phyloP scores from a whole-genome alignment of 2,113 vertebrate genomes.

The Numida meleagris region DNA sequence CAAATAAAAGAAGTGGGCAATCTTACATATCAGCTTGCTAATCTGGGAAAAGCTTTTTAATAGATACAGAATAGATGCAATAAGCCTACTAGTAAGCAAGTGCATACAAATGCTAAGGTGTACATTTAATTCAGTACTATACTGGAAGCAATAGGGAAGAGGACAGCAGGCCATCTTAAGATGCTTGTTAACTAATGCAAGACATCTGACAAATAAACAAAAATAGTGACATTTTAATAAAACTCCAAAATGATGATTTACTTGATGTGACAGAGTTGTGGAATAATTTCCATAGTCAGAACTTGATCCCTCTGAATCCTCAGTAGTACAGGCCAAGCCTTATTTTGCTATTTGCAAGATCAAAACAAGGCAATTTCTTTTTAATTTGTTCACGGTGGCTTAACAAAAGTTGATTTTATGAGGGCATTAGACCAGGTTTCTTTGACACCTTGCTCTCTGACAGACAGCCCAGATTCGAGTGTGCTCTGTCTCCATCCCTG shows the following conservation, averaged over 20 bases:
- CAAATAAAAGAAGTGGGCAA: neutral
- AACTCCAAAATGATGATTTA: neutral
- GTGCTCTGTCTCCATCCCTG: neutral
- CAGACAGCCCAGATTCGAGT: fast-evolving
- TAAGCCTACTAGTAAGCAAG: neutral
- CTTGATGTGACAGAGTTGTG: neutral
- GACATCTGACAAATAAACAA: neutral
- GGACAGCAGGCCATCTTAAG: neutral
- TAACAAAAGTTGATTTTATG: neutral
- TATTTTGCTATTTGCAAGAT: neutral
- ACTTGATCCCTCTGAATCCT: neutral
- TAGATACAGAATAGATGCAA: neutral
- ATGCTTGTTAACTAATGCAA: neutral
- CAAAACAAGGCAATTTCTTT: neutral
- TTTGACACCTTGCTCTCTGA: neutral
- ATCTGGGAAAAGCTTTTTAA: neutral
- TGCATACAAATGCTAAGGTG: neutral
- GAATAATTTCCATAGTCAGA: neutral
- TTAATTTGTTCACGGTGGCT: neutral
- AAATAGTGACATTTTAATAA: neutral
- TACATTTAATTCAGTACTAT: neutral
- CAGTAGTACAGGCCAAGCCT: fast-evolving
- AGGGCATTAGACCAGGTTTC: neutral
- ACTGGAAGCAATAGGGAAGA: neutral
- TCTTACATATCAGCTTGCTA: neutral